Base-by-base conservation (phyloP, 2,797 vertebrate species). In the Notoglanidium macrostoma region DNA sequence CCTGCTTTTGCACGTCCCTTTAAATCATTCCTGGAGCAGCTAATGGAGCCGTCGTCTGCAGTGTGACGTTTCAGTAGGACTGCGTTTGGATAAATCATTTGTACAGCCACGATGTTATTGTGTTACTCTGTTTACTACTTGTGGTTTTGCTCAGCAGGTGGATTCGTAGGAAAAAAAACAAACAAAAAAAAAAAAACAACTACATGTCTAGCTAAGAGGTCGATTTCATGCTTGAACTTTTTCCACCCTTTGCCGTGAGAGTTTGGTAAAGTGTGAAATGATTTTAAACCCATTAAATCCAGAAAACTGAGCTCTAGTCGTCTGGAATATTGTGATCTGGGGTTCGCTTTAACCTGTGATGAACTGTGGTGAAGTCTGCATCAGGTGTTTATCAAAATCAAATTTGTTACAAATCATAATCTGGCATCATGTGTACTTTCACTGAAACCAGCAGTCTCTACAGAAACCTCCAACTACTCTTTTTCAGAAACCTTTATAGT, bases 21-120 rank as follows among this genome's bases (percentile, higher is more conserved):
- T 76, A 77, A 77, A 77, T 77, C 49, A 32, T 32, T 74, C 23
- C 72, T 49, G 35, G 68, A 70, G 68, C 68, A 40, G 65, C 65
- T 35, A 29, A 68, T 2, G 7, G 67, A 35, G 67, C 67, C 0
- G 15, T 35, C 67, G 3, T 35, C 67, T 68, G 15, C 9, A 35
- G 40, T 14, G 23, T 26, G 72, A 46, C 11, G 44, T 49, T 74
- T 49, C 5, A 2, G 23, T 14, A 46, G 49, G 21, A 46, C 26
- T 49, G 70, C 44, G 44, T 11, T 73, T 12, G 70, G 70, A 26
- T 73, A 74, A 74, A 49, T 74, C 72, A 49, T 46, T 46, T 26
- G 40, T n/a, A 46, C 44, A 2, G 44, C 11, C 14, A 46, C 72
- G 6, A 23, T 26, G 40, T 5, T 46, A 14, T 12, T 26, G 72